phyloP scores from a whole-genome alignment of 2,888 invertebrate species.

The Macrosiphum euphorbiae region DNA sequence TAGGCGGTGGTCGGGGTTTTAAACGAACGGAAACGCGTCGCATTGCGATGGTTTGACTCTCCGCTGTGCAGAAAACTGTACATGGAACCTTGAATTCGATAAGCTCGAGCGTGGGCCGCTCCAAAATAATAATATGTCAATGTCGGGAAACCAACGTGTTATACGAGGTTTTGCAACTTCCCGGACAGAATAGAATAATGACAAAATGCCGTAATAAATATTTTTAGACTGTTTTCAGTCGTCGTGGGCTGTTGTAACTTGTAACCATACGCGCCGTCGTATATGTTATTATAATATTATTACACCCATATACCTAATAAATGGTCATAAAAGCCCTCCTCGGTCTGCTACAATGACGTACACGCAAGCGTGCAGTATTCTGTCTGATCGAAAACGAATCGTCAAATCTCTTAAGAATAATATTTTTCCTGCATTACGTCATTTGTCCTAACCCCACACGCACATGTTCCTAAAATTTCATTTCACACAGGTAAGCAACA shows the following conservation, averaged over 20 bases:
- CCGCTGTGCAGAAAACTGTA: not conserved
- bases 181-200: slow-evolving; percentile 20
- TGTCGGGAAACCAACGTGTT: not conserved
- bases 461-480: not conserved
- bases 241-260: slow-evolving; percentile 28
- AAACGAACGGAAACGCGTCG: not conserved
- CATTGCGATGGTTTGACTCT: not conserved
- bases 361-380: not conserved
- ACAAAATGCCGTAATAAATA: slow-evolving; percentile 22
- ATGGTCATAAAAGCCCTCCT: not conserved
- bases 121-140: slow-evolving; percentile 19
- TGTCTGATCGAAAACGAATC: not conserved
- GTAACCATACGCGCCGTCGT: not conserved
- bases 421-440: not conserved
- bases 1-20: not conserved
- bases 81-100: slow-evolving; percentile 3
- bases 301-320: slow-evolving; percentile 4
- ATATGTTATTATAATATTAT: slow-evolving; percentile 2
- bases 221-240: not conserved
- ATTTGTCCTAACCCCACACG: not conserved
- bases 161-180: slow-evolving; percentile 35
- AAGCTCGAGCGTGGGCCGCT: not conserved
- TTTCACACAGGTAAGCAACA: not conserved
- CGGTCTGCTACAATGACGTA: not conserved
- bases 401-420: not conserved